Evolutionary conservation across 2,113 vertebrate genomes (phyloP).

Genomic region (Caretta caretta): DNA sequence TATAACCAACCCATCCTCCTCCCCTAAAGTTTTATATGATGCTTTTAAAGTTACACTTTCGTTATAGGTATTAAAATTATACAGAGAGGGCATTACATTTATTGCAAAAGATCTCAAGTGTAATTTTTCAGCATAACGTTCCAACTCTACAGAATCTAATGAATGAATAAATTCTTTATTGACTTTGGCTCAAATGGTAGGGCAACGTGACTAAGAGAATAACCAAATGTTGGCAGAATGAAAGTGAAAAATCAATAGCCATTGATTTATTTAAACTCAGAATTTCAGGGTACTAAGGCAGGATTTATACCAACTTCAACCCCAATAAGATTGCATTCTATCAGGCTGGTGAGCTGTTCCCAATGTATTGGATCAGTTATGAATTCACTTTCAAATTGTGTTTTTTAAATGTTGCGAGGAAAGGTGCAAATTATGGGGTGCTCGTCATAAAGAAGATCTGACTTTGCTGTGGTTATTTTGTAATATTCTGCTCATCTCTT

Average conservation of each 20-base stretch:
- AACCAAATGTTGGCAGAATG: slow-evolving; percentile 58
- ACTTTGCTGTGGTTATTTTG: accelerated
- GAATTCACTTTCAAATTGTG: slow-evolving; percentile 14
- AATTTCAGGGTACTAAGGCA: slow-evolving; percentile 52
- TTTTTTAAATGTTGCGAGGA: background rate
- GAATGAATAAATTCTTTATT: slow-evolving; percentile 67
- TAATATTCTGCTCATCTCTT: background rate
- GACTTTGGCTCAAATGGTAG: slow-evolving; percentile 44
- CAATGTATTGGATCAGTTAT: background rate
- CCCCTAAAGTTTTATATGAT: background rate
- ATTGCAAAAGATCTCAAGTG: slow-evolving; percentile 35
- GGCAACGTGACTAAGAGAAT: slow-evolving; percentile 39
- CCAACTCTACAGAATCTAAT: slow-evolving; percentile 42
- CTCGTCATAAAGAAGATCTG: background rate
- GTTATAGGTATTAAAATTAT: slow-evolving; percentile 13
- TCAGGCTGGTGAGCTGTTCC: slow-evolving; percentile 32
- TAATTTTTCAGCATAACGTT: slow-evolving; percentile 42
- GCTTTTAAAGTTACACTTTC: background rate
- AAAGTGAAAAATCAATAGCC: slow-evolving; percentile 67
- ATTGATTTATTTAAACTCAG: slow-evolving; percentile 67
- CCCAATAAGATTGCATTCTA: slow-evolving; percentile 7
- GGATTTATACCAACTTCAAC: slow-evolving; percentile 41
- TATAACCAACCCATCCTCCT: background rate
- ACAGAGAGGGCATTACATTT: slow-evolving; percentile 3
- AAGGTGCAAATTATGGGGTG: slow-evolving; percentile 8